Evolutionary conservation across 2,888 invertebrate species (phyloP).

Genomic region (Brenthis ino): DNA sequence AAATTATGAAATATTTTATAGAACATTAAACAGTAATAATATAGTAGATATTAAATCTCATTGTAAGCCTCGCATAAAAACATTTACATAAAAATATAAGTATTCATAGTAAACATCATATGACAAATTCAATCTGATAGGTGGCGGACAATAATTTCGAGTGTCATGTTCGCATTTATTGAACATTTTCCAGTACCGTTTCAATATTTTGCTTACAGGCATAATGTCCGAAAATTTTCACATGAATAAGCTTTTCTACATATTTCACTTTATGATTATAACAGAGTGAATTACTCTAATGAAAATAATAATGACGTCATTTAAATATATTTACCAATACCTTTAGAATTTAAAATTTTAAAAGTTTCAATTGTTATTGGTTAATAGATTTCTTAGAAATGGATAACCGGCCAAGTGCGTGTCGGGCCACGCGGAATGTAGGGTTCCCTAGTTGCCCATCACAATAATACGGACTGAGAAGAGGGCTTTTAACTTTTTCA

Average conservation of each 20-base stretch:
- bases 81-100: too few species aligned
- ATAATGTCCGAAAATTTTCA: constrained; percentile 12
- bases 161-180: constrained; percentile 12
- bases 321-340: not conserved
- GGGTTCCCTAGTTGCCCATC: too few species aligned
- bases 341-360: not conserved
- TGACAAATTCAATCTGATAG: constrained; percentile 1
- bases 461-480: too few species aligned
- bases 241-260: constrained; percentile 11
- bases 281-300: constrained; percentile 8
- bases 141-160: not conserved
- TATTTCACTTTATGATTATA: constrained; percentile 10
- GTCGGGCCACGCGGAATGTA: too few species aligned
- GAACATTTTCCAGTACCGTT: constrained; percentile 1
- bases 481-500: too few species aligned
- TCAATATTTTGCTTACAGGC: constrained; percentile 20
- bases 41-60: not conserved
- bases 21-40: too few species aligned
- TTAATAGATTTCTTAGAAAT: too few species aligned
- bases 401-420: too few species aligned
- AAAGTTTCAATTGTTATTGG: not conserved
- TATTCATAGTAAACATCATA: not conserved
- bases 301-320: constrained; percentile 1
- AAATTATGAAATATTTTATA: too few species aligned
- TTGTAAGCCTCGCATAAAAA: not conserved